Base-by-base conservation (phyloP, 2,113 vertebrate species). In the Astur gentilis region DNA sequence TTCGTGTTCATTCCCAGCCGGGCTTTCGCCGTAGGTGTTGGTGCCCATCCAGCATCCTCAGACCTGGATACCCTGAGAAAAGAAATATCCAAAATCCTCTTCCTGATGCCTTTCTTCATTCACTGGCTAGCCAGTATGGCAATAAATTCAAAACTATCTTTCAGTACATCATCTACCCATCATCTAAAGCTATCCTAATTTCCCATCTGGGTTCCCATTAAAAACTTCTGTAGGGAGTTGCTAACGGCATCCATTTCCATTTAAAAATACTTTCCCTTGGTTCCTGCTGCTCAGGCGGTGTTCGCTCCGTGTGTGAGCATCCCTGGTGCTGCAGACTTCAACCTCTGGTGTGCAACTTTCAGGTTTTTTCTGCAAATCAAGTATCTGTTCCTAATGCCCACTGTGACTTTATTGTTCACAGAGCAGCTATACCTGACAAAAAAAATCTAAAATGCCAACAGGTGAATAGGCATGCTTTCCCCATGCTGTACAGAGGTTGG, bases 1-100 rank as follows among this genome's bases (percentile, higher is more conserved):
- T 81, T 40, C 1, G 1, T 47, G 10, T 60, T 93, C 14, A 3
- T 40, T 88, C 52, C n/a, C 12, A 34, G 26, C 3, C 0, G 1
- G 21, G n/a, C 34, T 65, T 84, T 81, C 66, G 7, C 57, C 4
- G 1, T 45, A 66, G 21, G 21, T 77, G 25, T 81, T 40, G 4
- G 26, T 44, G 26, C 29, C 65, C 54, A 21, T 40, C 10, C 42
- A 42, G 42, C 42, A 55, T 64, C 79, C 26, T 20, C 64, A 67
- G 6, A 29, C 34, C 13, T 1, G 1, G 31, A 36, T 38, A 49
- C 31, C 47, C 17, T 45, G 47, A 52, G 49, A 62, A 52, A 55
- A 58, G 25, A 36, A 40, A 36, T 34, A 16, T 42, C 38, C 4
- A 11, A 60, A 72, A 83, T 50, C 36, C 26, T 86, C 42, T 80